Evolutionary conservation across 2,797 vertebrate species (phyloP).

Genomic region (Liparis tanakae): DNA sequence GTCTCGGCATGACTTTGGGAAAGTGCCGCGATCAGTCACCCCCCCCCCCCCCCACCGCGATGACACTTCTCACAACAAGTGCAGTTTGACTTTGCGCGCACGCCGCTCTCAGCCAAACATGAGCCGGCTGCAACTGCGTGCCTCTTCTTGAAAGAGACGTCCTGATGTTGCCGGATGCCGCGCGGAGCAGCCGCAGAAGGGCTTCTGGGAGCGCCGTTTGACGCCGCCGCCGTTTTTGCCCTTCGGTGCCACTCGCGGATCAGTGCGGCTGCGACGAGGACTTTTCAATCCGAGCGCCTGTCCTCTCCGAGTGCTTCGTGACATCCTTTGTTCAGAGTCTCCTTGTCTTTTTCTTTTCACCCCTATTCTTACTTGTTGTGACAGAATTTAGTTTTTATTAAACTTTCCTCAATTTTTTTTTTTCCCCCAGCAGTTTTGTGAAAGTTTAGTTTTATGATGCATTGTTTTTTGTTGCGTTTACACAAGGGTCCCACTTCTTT

Average conservation of each 20-base stretch:
- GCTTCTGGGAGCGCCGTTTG: constrained; percentile 28
- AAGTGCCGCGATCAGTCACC: constrained; percentile 63
- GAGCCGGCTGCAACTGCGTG: constrained; percentile 41
- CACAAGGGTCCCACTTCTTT: background rate
- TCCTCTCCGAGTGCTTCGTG: constrained; percentile 47
- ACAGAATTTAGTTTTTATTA: constrained; percentile 24
- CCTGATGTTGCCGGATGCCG: constrained; percentile 67
- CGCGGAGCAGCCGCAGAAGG: constrained; percentile 58
- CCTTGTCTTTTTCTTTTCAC: background rate
- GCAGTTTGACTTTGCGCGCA: constrained; percentile 69
- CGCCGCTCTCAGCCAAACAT: constrained; percentile 50
- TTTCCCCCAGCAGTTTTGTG: background rate
- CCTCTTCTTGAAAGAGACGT: constrained; percentile 49
- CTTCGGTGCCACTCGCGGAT: constrained; percentile 62
- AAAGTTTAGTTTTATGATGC: too few relatives aligned
- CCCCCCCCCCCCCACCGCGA: constrained; percentile 52
- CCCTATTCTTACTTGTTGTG: constrained; percentile 29
- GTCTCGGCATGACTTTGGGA: constrained; percentile 70
- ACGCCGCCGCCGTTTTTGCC: constrained; percentile 48
- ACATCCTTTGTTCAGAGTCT: constrained; percentile 47
- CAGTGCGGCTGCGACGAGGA: constrained; percentile 66
- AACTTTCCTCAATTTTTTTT: background rate
- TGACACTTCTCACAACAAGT: constrained; percentile 68
- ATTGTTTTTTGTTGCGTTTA: too few relatives aligned
- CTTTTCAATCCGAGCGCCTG: constrained; percentile 64